These are phyloP conservation scores for Epinotia brunnichana DNA, from an alignment of 2,888 invertebrate genomes.

Conservation along the genomic window DNA sequence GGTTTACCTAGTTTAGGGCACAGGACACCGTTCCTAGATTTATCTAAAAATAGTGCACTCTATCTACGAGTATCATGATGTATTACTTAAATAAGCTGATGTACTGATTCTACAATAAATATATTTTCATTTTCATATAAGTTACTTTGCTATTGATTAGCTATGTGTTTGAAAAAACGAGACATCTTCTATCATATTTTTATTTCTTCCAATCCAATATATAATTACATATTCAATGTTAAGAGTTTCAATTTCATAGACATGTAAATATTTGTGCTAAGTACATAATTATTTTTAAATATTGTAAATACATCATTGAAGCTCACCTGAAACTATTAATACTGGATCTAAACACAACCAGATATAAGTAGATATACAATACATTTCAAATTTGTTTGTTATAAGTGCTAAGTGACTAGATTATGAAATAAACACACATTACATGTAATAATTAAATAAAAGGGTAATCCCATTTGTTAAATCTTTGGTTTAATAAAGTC, in stretches of 20 bases:
- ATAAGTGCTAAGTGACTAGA: slow-evolving; percentile 37
- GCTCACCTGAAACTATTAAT: slow-evolving; percentile 5
- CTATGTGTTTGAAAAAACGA: not conserved
- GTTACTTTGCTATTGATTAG: not conserved
- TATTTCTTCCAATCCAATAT: slow-evolving; percentile 25
- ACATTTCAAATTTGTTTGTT: not conserved
- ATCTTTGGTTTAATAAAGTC: slow-evolving; percentile 39
- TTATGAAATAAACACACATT: slow-evolving; percentile 33
- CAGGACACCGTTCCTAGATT: too few species aligned
- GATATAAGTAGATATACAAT: slow-evolving; percentile 3
- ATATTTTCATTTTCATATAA: too few species aligned
- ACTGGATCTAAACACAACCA: slow-evolving; percentile 30
- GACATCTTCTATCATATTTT: slow-evolving; percentile 9
- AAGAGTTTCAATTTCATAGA: not conserved
- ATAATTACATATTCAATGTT: slow-evolving; percentile 18
- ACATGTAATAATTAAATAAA: slow-evolving; percentile 21
- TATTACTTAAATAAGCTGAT: too few species aligned
- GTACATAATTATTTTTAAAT: slow-evolving; percentile 1
- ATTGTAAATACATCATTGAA: slow-evolving; percentile 5
- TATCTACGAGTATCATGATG: too few species aligned
- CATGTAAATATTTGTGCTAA: slow-evolving; percentile 23
- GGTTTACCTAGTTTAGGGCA: too few species aligned
- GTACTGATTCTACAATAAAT: too few species aligned
- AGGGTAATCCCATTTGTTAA: slow-evolving; percentile 21
- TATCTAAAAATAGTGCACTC: too few species aligned